phyloP scores from a whole-genome alignment of 37 sponge, comb jelly and placozoan species.

The Haliclona indistincta region DNA sequence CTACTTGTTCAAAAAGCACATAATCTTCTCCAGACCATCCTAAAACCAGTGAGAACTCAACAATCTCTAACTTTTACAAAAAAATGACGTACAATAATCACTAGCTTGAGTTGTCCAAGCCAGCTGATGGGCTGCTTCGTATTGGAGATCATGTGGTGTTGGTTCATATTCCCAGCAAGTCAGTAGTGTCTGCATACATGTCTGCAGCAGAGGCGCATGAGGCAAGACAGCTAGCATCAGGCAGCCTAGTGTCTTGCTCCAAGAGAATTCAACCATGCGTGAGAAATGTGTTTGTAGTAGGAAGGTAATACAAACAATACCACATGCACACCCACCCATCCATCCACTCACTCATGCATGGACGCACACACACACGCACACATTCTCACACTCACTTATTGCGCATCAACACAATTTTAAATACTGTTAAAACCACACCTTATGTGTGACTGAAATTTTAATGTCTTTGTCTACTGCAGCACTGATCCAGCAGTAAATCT shows the following conservation, averaged over 20 bases:
- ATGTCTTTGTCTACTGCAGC: constrained; percentile 24
- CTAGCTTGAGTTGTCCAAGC: constrained; percentile 67
- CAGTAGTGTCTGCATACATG: constrained; percentile 83
- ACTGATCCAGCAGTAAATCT: constrained; percentile 21
- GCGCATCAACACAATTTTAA: neutral
- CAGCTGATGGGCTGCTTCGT: constrained; percentile 72
- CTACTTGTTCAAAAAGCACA: constrained; percentile 86
- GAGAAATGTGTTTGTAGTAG: constrained; percentile 84
- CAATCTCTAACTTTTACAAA: neutral
- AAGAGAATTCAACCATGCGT: constrained; percentile 66
- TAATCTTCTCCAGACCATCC: constrained; percentile 78
- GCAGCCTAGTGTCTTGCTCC: constrained; percentile 67
- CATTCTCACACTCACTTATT: neutral
- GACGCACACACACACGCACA: constrained; percentile 20
- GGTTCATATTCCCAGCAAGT: constrained; percentile 67
- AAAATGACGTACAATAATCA: neutral
- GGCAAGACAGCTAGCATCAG: constrained; percentile 46
- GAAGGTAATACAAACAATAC: constrained; percentile 57
- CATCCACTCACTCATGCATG: no score
- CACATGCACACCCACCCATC: neutral
- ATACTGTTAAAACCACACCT: neutral
- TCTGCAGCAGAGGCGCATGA: constrained; percentile 71
- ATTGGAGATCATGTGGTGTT: constrained; percentile 87
- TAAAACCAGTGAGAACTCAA: constrained; percentile 73
- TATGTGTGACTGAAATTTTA: neutral